Evolutionary conservation across 2,797 vertebrate species (phyloP).

Genomic region (Pelobates cultripes): DNA sequence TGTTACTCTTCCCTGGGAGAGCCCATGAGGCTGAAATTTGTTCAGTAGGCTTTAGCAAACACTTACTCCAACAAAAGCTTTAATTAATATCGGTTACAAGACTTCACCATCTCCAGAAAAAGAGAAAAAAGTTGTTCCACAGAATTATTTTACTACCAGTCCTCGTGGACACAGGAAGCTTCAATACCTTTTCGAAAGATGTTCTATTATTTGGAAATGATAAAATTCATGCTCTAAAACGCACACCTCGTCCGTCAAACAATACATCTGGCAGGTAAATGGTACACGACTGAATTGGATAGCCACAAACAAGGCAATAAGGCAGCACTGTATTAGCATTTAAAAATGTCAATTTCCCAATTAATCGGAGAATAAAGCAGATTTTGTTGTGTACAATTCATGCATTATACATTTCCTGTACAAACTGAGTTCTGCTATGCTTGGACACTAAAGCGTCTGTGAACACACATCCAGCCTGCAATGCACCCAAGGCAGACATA

Average conservation of each 20-base stretch:
- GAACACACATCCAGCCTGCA: conserved; percentile 28
- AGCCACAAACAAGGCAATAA: conserved; percentile 25
- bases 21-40: too few species aligned
- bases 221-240: neutral
- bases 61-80: too few species aligned
- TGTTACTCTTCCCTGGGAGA: too few species aligned
- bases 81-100: too few species aligned
- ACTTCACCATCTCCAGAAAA: too few species aligned
- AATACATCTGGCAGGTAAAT: conserved; percentile 14
- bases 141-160: too few species aligned
- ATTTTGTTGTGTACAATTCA: conserved; percentile 22
- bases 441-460: conserved; percentile 32
- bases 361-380: conserved; percentile 30
- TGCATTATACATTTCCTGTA: conserved; percentile 42
- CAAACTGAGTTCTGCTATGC: conserved; percentile 31
- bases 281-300: conserved; percentile 13
- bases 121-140: too few species aligned
- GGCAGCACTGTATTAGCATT: conserved; percentile 28
- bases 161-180: too few species aligned
- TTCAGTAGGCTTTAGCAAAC: too few species aligned
- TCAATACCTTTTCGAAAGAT: too few species aligned
- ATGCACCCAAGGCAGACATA: conserved; percentile 43
- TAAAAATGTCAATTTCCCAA: conserved; percentile 39
- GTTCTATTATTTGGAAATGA: neutral
- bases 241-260: neutral